Evolutionary conservation across 2,113 vertebrate genomes (phyloP).

Genomic region (Tachysurus vachellii): DNA sequence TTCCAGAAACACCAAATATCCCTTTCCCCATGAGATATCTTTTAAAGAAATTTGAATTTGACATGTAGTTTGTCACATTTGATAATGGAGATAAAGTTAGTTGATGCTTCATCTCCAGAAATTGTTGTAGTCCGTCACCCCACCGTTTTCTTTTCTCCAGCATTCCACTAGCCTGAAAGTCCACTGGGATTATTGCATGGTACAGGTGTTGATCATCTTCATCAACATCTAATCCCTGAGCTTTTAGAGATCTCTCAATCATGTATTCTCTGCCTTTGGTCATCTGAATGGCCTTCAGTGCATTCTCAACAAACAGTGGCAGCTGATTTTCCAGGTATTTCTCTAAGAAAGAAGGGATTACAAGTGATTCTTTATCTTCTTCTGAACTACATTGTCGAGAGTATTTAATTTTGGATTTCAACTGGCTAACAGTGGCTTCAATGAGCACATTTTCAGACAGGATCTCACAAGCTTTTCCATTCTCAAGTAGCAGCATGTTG

Average conservation of each 20-base stretch:
- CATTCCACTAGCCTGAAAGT: slow-evolving; percentile 55
- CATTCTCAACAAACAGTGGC: slow-evolving; percentile 47
- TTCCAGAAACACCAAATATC: slow-evolving; percentile 56
- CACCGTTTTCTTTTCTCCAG: slow-evolving; percentile 53
- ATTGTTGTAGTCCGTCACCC: slow-evolving; percentile 55
- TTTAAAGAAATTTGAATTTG: slow-evolving; percentile 53
- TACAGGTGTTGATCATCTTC: slow-evolving; percentile 32
- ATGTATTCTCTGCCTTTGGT: slow-evolving; percentile 44
- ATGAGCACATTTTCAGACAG: slow-evolving; percentile 41
- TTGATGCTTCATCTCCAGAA: slow-evolving; percentile 56
- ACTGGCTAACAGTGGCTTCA: neutral
- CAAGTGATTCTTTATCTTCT: neutral
- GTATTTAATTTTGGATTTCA: slow-evolving; percentile 6
- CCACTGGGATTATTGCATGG: slow-evolving; percentile 50
- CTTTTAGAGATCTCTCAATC: slow-evolving; percentile 16
- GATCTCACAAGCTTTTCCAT: slow-evolving; percentile 47
- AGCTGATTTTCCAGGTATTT: slow-evolving; percentile 34
- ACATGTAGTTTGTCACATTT: slow-evolving; percentile 55
- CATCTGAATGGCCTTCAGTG: slow-evolving; percentile 40
- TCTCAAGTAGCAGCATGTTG: slow-evolving; percentile 41
- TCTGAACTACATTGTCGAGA: neutral
- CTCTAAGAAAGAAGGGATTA: slow-evolving; percentile 44
- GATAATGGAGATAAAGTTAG: slow-evolving; percentile 43
- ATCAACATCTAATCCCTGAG: neutral
- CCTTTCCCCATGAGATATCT: slow-evolving; percentile 42